Conservation (phyloP, 2,797 vertebrate species). For the Ctenosaura bakeri region DNA sequence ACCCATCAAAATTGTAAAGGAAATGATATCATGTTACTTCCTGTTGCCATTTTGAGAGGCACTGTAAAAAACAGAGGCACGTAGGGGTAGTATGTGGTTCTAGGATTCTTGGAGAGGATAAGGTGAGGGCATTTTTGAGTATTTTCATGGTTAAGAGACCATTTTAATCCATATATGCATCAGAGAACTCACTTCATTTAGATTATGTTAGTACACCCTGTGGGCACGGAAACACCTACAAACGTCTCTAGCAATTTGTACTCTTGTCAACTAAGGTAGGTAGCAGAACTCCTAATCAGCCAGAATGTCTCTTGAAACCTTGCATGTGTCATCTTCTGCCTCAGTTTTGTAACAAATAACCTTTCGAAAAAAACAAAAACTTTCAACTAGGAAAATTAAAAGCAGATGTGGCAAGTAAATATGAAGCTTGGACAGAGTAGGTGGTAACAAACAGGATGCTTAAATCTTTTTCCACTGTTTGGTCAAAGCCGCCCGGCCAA, state of each 20-base stretch:
- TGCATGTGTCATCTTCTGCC: not conserved
- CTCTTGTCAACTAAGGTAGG: not conserved
- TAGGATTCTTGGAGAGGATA: not conserved
- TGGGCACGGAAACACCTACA: not conserved
- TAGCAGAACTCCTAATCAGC: not conserved
- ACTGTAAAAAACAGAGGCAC: too few relatives aligned
- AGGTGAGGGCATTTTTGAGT: too few relatives aligned
- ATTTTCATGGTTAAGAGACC: too few relatives aligned
- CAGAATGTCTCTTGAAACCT: not conserved
- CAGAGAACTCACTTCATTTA: not conserved
- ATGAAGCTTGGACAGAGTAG: not conserved
- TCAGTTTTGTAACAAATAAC: not conserved
- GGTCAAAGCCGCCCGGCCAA: not conserved
- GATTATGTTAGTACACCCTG: too few relatives aligned
- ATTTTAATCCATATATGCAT: not conserved
- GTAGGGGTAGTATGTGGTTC: not conserved
- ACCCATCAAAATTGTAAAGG: too few relatives aligned
- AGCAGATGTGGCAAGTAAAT: not conserved
- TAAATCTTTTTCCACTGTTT: not conserved
- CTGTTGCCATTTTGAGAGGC: too few relatives aligned
- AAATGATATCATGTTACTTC: too few relatives aligned
- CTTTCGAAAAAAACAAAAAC: not conserved
- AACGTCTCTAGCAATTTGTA: not conserved
- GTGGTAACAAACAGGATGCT: not conserved
- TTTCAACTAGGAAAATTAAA: not conserved